Conservation (phyloP, 2,888 invertebrate species). For the Stenoptilia bipunctidactyla region DNA sequence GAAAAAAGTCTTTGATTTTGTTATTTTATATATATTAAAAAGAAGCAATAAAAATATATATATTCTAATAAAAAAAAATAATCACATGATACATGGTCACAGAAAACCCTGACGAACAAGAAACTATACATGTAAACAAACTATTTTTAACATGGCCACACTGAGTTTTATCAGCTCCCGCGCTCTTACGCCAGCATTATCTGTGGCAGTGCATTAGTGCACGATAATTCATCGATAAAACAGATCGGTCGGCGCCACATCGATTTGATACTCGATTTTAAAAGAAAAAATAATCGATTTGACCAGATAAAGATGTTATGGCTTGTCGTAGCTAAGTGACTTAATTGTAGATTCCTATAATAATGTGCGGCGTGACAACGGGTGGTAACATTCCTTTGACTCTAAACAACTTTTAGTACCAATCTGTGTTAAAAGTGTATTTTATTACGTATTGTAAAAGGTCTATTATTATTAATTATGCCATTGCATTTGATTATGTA, state of each 20-base stretch:
- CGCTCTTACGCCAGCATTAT: constrained; percentile 62
- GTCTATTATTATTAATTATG: too few relatives aligned
- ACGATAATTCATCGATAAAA: constrained; percentile 64
- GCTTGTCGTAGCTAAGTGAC: constrained; percentile 49
- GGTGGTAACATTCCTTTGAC: neutral
- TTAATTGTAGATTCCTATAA: constrained; percentile 61
- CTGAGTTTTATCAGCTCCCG: constrained; percentile 64
- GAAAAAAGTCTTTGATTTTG: too few relatives aligned
- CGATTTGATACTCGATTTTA: constrained; percentile 60
- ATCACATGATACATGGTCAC: too few relatives aligned
- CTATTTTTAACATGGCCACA: constrained; percentile 70
- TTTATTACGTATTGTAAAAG: too few relatives aligned
- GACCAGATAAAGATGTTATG: constrained; percentile 62
- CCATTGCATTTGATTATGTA: too few relatives aligned
- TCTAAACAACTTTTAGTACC: too few relatives aligned
- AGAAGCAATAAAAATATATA: too few relatives aligned
- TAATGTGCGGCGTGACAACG: neutral
- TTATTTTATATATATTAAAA: too few relatives aligned
- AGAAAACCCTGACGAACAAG: constrained; percentile 32
- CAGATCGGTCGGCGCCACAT: constrained; percentile 66
- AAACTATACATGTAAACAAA: constrained; percentile 66
- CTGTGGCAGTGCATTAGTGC: constrained; percentile 65
- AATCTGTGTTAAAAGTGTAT: too few relatives aligned
- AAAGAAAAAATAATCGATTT: constrained; percentile 59
- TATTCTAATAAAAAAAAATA: too few relatives aligned